phyloP scores from a whole-genome alignment of 1,140 invertebrate genomes.

The Bombus waltoni region DNA sequence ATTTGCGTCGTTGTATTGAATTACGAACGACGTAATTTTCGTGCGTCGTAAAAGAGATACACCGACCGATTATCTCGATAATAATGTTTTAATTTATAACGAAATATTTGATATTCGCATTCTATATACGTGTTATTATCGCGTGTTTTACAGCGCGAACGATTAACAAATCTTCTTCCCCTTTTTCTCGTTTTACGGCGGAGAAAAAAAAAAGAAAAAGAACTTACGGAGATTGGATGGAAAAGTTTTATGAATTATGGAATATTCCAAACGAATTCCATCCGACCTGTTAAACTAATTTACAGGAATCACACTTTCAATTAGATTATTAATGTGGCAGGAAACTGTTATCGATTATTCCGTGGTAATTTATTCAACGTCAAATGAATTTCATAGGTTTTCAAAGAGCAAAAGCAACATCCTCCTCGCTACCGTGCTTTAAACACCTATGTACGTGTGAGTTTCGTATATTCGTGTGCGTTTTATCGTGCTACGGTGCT shows the following conservation, averaged over 20 bases:
- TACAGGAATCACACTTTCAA: neutral
- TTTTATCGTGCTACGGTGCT: neutral
- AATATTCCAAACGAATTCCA: neutral
- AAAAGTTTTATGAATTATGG: neutral
- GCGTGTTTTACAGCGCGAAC: no score
- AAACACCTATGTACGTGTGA: neutral
- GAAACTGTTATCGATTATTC: conserved; percentile 10
- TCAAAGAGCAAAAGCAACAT: neutral
- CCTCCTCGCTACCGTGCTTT: no score
- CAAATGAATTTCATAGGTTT: neutral
- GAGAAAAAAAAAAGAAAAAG: neutral
- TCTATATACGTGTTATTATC: no score
- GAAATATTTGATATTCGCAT: neutral
- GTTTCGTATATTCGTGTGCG: neutral
- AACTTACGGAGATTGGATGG: neutral
- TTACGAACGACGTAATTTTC: neutral
- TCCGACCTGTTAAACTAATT: neutral
- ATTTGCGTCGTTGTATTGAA: conserved; percentile 13
- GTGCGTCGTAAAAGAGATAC: neutral
- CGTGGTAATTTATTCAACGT: conserved; percentile 2
- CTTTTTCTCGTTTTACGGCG: neutral
- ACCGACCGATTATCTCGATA: neutral
- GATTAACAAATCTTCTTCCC: no score
- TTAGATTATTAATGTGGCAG: neutral
- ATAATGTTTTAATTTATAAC: neutral